Evolutionary conservation across 2,113 vertebrate species (phyloP).

Genomic region (Pluvialis apricaria): DNA sequence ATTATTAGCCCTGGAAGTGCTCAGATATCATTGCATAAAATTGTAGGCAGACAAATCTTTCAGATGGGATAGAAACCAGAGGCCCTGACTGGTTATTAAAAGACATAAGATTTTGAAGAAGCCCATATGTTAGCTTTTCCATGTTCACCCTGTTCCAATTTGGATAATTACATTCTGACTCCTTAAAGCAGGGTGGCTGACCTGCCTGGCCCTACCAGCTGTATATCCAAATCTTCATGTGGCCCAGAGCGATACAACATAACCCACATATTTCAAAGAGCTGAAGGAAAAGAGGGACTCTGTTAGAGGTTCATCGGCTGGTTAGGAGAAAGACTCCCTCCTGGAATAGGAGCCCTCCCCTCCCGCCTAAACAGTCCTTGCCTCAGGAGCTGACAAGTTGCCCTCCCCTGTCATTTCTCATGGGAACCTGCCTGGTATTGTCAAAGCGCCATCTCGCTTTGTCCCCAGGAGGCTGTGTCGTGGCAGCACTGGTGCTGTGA

Average conservation of each 20-base stretch:
- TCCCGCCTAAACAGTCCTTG: background rate
- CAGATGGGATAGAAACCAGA: conserved; percentile 36
- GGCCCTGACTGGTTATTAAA: conserved; percentile 23
- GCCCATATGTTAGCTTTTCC: conserved; percentile 21
- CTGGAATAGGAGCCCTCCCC: rapidly evolving
- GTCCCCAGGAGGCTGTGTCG: background rate
- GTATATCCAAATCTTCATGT: background rate
- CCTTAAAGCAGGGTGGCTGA: conserved; percentile 19
- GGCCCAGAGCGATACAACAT: background rate
- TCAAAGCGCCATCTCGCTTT: background rate
- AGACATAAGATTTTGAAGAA: background rate
- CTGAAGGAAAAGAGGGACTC: background rate
- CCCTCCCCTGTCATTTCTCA: background rate
- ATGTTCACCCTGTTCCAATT: conserved; percentile 25
- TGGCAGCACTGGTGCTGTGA: background rate
- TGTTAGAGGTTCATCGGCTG: background rate
- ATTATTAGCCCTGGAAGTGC: background rate
- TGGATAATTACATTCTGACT: conserved; percentile 23
- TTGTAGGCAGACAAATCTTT: conserved; percentile 16
- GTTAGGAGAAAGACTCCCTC: background rate
- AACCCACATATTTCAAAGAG: background rate
- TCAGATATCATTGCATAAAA: conserved; percentile 24
- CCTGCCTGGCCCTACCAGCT: conserved; percentile 32
- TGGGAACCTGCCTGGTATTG: background rate
- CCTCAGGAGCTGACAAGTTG: background rate